Evolutionary conservation across 1,140 invertebrate species (phyloP).

Genomic region (Plutomurus gul): DNA sequence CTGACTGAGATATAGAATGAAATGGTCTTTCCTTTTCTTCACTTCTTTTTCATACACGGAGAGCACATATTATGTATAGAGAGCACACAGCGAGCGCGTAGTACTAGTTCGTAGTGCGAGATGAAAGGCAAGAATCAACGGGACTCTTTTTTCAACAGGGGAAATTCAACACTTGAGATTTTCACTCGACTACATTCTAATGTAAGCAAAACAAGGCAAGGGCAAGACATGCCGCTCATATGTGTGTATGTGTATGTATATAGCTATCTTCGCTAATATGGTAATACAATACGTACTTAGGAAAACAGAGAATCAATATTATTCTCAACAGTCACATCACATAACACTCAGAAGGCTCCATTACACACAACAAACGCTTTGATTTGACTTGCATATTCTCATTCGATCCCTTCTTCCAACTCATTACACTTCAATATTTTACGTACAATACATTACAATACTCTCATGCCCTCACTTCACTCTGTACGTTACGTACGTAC

Average conservation of each 20-base stretch:
- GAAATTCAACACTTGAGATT: constrained; percentile 15
- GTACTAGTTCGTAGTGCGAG: neutral
- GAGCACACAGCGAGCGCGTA: no score
- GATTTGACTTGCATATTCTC: constrained; percentile 4
- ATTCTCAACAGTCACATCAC: neutral
- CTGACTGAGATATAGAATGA: neutral
- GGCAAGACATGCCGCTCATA: neutral
- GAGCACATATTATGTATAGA: neutral
- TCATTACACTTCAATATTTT: neutral
- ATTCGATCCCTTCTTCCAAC: neutral
- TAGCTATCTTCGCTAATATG: neutral
- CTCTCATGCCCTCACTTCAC: no score
- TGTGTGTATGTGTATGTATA: neutral
- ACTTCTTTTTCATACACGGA: neutral
- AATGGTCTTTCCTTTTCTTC: neutral
- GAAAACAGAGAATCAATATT: neutral
- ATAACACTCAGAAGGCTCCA: neutral
- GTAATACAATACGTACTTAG: neutral
- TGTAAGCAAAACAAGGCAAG: neutral
- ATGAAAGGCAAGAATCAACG: constrained; percentile 28
- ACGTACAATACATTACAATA: neutral
- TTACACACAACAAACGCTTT: constrained; percentile 13
- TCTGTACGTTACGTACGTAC: no score
- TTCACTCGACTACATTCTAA: constrained; percentile 12
- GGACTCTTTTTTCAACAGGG: constrained; percentile 20